These are phyloP conservation scores for Cliona cf. orientalis DNA, from an alignment of 37 sponge, comb jelly and placozoan genomes.

Conservation along the genomic window DNA sequence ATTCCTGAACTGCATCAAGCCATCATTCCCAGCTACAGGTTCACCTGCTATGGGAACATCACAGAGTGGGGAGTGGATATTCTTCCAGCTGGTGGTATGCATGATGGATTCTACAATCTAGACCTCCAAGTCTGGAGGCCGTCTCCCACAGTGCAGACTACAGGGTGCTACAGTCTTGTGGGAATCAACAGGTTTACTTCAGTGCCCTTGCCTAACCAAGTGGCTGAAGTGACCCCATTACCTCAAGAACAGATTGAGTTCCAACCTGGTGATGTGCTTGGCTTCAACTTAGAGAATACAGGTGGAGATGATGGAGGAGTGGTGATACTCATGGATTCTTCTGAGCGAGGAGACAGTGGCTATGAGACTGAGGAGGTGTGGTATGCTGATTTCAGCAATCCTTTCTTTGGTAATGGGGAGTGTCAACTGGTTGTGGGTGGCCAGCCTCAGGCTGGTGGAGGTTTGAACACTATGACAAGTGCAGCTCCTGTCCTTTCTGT, in stretches of 20 bases:
- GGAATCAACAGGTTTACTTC: slow-evolving; percentile 30
- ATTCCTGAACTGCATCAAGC: slow-evolving; percentile 1
- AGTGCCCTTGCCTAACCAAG: not conserved
- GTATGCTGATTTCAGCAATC: not conserved
- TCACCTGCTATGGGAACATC: slow-evolving; percentile 46
- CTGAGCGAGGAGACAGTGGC: not conserved
- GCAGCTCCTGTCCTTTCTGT: slow-evolving; percentile 32
- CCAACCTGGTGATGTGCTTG: slow-evolving; percentile 57
- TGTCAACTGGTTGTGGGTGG: slow-evolving; percentile 17
- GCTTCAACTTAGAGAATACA: slow-evolving; percentile 1
- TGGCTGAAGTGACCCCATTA: slow-evolving; percentile 12
- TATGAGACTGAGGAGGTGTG: not conserved
- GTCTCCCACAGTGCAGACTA: slow-evolving; percentile 6
- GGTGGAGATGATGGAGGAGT: slow-evolving; percentile 1
- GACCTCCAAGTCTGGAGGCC: slow-evolving; percentile 63
- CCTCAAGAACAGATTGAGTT: slow-evolving; percentile 17
- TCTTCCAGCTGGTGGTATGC: not conserved
- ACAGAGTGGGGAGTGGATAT: slow-evolving; percentile 38
- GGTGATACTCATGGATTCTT: not conserved
- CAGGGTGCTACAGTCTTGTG: slow-evolving; percentile 28
- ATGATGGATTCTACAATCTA: slow-evolving; percentile 10
- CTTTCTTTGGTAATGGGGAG: too few species aligned
- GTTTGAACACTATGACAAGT: slow-evolving; percentile 2
- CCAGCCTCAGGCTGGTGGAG: not conserved
- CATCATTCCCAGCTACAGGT: slow-evolving; percentile 36